Evolutionary conservation across 2,113 vertebrate genomes (phyloP).

Genomic region (Charina bottae): DNA sequence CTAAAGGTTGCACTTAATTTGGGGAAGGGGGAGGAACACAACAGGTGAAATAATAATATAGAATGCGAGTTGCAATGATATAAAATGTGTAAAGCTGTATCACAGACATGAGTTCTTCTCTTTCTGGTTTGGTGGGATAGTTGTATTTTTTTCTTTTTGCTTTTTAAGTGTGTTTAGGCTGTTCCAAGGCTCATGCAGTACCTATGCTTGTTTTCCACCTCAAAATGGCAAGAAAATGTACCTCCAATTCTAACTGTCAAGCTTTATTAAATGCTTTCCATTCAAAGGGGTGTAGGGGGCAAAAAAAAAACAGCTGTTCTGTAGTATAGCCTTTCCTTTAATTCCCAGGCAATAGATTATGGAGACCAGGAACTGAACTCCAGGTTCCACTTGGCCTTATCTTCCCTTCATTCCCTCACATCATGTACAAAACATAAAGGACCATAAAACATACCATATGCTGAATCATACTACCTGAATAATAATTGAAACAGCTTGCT

Average conservation of each 20-base stretch:
- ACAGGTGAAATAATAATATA: background rate
- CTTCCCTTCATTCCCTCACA: background rate
- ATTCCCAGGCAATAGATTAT: background rate
- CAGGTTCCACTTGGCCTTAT: background rate
- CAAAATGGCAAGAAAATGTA: background rate
- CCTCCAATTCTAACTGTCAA: background rate
- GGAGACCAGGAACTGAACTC: background rate
- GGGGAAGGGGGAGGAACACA: background rate
- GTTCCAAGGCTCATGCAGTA: background rate
- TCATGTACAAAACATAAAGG: background rate
- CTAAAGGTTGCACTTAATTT: background rate
- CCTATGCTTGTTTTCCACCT: background rate
- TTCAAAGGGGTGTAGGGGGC: background rate
- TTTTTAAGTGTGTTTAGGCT: background rate
- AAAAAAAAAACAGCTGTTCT: background rate
- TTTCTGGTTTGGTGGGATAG: background rate
- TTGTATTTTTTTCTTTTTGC: no score
- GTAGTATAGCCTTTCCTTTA: background rate
- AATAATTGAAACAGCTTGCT: background rate
- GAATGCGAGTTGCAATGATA: background rate
- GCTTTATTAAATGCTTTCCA: background rate
- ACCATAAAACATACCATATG: background rate
- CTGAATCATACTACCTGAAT: background rate
- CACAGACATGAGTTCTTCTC: background rate
- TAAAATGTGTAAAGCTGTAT: background rate